Conservation (phyloP, 2,113 vertebrate genomes). For the Chlamydotis undulata region DNA sequence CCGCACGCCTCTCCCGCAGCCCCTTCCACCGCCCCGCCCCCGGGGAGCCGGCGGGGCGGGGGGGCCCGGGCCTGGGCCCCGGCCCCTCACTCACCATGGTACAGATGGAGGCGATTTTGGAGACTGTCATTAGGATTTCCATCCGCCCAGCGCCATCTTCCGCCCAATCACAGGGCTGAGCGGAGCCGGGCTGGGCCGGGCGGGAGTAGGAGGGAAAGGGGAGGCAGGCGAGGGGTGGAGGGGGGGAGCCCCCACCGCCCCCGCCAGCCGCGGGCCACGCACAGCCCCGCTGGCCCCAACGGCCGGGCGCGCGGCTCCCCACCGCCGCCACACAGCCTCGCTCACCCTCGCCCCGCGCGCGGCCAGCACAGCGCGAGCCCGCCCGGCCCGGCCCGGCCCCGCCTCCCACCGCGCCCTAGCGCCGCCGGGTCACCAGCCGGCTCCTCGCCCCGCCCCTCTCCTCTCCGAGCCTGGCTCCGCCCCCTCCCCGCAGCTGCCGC, state of each 20-base stretch:
- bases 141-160: constrained; percentile 97
- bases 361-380: neutral
- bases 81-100: constrained; percentile 88
- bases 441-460: too few species aligned
- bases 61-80: neutral
- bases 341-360: neutral
- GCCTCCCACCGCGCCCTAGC: neutral
- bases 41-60: neutral
- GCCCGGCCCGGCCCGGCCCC: neutral
- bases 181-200: neutral
- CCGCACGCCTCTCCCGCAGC: neutral
- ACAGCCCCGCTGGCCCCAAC: neutral
- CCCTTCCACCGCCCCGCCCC: neutral
- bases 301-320: neutral
- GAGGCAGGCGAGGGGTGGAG: neutral
- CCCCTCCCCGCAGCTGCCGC: too few species aligned
- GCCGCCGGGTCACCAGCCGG: neutral
- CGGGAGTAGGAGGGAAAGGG: neutral
- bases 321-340: neutral
- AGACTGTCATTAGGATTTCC: constrained; percentile 99
- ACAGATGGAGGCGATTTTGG: constrained; percentile 98
- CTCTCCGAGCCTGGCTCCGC: too few species aligned
- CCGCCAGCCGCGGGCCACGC: neutral
- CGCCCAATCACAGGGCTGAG: constrained; percentile 81
- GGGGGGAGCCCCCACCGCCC: neutral